Conservation (phyloP, 2,797 vertebrate genomes). For the Garrulus glandarius region DNA sequence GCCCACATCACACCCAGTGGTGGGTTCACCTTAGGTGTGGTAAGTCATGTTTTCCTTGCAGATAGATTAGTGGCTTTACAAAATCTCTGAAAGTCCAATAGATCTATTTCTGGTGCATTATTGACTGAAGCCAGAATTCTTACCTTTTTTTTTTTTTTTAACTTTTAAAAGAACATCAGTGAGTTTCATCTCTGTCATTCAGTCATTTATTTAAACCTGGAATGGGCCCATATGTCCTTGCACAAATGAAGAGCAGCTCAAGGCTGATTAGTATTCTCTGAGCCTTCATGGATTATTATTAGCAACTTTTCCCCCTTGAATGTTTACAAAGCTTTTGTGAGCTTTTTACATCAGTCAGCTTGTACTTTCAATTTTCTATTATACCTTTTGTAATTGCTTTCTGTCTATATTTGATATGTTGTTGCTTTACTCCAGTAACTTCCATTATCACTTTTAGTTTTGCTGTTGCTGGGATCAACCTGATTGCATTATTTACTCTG, state of each 20-base stretch:
- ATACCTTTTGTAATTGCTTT: constrained; percentile 50
- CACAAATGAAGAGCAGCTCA: background rate
- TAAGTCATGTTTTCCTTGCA: background rate
- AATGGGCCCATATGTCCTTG: background rate
- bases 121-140: background rate
- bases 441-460: constrained; percentile 16
- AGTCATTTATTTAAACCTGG: background rate
- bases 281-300: constrained; percentile 19
- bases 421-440: constrained; percentile 38
- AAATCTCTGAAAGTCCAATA: background rate
- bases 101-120: background rate
- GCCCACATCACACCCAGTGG: background rate
- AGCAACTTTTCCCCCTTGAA: constrained; percentile 16
- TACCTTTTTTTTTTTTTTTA: background rate
- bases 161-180: background rate
- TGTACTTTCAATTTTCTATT: constrained; percentile 48
- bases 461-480: background rate
- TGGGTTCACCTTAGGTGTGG: background rate
- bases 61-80: background rate
- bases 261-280: background rate
- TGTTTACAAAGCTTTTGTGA: constrained; percentile 40
- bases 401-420: constrained; percentile 9
- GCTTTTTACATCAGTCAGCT: constrained; percentile 13
- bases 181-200: background rate
- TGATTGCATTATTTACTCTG: constrained; percentile 13